phyloP scores from a whole-genome alignment of 37 sponge, comb jelly and placozoan species.

The Ephydatia muelleri region DNA sequence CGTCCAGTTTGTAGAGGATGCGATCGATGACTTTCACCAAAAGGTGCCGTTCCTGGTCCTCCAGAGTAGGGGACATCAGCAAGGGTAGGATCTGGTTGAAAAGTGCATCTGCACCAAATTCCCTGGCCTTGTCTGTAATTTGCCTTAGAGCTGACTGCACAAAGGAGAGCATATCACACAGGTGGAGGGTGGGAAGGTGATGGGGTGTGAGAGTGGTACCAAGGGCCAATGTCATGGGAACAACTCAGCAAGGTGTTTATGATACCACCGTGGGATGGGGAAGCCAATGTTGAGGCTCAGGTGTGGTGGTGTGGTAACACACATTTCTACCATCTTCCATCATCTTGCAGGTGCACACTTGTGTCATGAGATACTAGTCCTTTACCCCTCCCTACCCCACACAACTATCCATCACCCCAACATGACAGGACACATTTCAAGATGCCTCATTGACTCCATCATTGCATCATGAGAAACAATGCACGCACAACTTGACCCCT shows the following conservation, averaged over 20 bases:
- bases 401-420: neutral
- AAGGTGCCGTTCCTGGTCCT: slow-evolving; percentile 97
- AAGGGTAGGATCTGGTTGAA: slow-evolving; percentile 99
- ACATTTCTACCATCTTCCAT: neutral
- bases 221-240: slow-evolving; percentile 15
- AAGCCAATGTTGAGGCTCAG: neutral
- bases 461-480: neutral
- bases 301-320: slow-evolving; percentile 1
- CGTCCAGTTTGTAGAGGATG: slow-evolving; percentile 97
- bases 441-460: neutral
- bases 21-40: slow-evolving; percentile 98
- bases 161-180: neutral
- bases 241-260: neutral
- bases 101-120: slow-evolving; percentile 96
- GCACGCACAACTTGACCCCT: neutral
- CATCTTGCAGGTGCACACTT: neutral
- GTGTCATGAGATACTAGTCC: neutral
- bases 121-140: slow-evolving; percentile 97
- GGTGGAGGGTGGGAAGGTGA: slow-evolving; percentile 10
- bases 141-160: slow-evolving; percentile 86
- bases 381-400: neutral
- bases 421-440: neutral
- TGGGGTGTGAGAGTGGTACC: slow-evolving; percentile 8
- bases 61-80: slow-evolving; percentile 94
- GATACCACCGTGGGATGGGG: slow-evolving; percentile 11